These are phyloP conservation scores for Protobothrops flavoviridis DNA, from an alignment of 2,113 vertebrate species.

Conservation along the genomic window DNA sequence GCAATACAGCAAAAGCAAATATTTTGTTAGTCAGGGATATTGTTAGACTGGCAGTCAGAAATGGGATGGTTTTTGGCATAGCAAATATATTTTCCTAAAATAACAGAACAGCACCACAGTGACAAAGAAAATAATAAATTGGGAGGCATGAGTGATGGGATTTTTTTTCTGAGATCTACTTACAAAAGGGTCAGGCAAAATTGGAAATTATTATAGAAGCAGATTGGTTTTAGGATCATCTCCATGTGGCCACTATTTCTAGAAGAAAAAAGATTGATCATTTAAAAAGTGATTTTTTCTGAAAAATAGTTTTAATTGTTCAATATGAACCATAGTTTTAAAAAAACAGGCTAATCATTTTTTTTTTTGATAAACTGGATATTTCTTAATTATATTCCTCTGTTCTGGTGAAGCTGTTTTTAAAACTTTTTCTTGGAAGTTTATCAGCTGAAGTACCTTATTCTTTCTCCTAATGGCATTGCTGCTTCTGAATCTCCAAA, in stretches of 20 bases:
- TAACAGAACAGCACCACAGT: slow-evolving; percentile 10
- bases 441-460: neutral
- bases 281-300: neutral
- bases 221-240: neutral
- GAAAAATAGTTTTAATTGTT: neutral
- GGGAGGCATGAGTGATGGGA: neutral
- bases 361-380: neutral
- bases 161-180: slow-evolving; percentile 36
- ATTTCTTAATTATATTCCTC: neutral
- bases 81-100: slow-evolving; percentile 12
- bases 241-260: neutral
- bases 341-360: neutral
- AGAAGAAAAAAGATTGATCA: neutral
- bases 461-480: neutral
- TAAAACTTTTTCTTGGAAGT: neutral
- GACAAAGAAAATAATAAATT: slow-evolving; percentile 11
- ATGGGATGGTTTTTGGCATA: neutral
- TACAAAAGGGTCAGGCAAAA: slow-evolving; percentile 23
- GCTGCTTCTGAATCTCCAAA: neutral
- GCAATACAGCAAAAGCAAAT: neutral
- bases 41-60: neutral
- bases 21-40: slow-evolving; percentile 7
- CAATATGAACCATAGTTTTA: neutral
- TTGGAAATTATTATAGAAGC: neutral
- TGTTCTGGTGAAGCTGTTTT: neutral